Percentiles rank a stretch among this genome's conserved stretches.
These are phyloP conservation scores for Calonectris borealis DNA, from an alignment of 2,113 vertebrate genomes.

Conservation along the genomic window DNA sequence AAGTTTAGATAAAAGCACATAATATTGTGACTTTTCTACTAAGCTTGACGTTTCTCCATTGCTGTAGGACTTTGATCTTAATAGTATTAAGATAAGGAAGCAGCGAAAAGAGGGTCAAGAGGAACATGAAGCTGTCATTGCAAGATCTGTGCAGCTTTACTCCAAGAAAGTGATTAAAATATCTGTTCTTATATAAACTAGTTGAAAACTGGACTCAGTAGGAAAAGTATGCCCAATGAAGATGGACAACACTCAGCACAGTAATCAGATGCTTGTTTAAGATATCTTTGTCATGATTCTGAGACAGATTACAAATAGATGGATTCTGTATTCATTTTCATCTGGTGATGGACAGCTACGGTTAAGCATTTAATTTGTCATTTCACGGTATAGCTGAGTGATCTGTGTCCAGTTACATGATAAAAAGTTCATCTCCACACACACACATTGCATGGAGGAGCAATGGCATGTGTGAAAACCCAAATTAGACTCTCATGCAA, in stretches of 20 bases:
- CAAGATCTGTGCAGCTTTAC: background rate
- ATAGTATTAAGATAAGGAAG: background rate
- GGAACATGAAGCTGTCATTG: background rate
- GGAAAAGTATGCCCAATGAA: background rate
- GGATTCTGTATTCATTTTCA: background rate
- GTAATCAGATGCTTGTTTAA: background rate
- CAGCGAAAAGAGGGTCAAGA: background rate
- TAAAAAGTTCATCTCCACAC: background rate
- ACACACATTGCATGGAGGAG: rapidly evolving
- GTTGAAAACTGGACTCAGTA: background rate
- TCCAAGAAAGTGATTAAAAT: background rate
- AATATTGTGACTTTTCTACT: background rate
- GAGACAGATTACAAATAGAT: background rate
- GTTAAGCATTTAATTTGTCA: background rate
- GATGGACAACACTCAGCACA: background rate
- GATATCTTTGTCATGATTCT: background rate
- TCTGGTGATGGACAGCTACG: background rate
- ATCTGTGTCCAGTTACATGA: background rate
- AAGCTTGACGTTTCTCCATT: background rate
- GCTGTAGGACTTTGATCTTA: background rate
- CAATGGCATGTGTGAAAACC: background rate
- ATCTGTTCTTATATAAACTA: background rate
- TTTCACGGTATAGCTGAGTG: background rate
- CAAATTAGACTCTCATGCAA: background rate
- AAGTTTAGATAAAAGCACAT: background rate